These are phyloP conservation scores for Kryphioiulus occultus DNA, from an alignment of 2,888 invertebrate genomes.

Conservation along the genomic window DNA sequence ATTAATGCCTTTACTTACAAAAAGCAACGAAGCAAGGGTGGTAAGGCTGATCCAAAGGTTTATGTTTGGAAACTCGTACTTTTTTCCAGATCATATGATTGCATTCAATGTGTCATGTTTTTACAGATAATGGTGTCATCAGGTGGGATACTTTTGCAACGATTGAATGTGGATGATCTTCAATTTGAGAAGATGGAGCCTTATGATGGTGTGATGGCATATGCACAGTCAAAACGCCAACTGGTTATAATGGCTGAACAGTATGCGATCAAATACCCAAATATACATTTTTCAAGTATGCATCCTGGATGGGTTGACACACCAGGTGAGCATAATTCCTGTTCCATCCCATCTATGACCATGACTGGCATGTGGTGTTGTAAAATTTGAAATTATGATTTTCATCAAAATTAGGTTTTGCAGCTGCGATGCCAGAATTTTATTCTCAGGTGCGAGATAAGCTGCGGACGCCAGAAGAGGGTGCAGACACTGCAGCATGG, in stretches of 20 bases:
- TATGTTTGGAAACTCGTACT: background rate
- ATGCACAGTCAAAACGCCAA: slow-evolving; percentile 66
- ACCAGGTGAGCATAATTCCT: slow-evolving; percentile 59
- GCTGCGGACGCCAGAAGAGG: slow-evolving; percentile 63
- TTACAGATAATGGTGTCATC: slow-evolving; percentile 62
- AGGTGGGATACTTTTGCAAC: slow-evolving; percentile 65
- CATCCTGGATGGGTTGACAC: slow-evolving; percentile 67
- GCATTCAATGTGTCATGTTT: background rate
- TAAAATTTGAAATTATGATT: slow-evolving; percentile 44
- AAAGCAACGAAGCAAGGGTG: slow-evolving; percentile 59
- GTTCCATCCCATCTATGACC: slow-evolving; percentile 9
- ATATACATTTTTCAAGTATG: slow-evolving; percentile 64
- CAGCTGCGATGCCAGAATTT: slow-evolving; percentile 62
- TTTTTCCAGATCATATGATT: no score
- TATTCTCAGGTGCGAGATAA: slow-evolving; percentile 64
- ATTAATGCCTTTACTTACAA: slow-evolving; percentile 61
- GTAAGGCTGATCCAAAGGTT: slow-evolving; percentile 55
- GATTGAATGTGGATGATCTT: slow-evolving; percentile 62
- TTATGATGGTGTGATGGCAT: slow-evolving; percentile 65
- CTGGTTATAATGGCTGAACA: slow-evolving; percentile 63
- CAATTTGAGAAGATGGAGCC: slow-evolving; percentile 63
- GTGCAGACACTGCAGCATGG: slow-evolving; percentile 66
- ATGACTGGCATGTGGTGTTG: no score
- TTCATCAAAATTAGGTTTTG: slow-evolving; percentile 55
- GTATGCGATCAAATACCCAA: slow-evolving; percentile 61